phyloP scores from a whole-genome alignment of 2,888 invertebrate genomes.

The Drosophila buzzatii region DNA sequence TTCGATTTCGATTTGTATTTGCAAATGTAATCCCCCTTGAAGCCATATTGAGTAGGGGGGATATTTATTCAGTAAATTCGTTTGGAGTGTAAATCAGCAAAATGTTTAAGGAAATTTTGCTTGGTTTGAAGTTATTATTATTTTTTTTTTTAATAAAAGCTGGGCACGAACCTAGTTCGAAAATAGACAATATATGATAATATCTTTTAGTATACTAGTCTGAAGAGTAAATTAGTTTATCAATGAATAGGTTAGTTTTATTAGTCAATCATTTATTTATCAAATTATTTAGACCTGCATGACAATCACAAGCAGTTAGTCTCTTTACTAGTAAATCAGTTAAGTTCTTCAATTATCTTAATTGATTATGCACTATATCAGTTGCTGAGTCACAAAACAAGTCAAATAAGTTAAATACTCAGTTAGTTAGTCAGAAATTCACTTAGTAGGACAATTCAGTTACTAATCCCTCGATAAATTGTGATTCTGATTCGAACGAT shows the following conservation, averaged over 20 bases:
- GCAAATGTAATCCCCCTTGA: conserved; percentile 22
- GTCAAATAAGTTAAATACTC: too few species aligned
- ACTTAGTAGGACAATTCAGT: too few species aligned
- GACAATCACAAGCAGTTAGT: neutral
- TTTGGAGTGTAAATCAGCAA: neutral
- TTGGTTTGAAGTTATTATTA: neutral
- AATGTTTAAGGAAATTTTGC: too few species aligned
- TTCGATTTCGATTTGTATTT: conserved; percentile 20
- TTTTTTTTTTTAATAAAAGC: neutral
- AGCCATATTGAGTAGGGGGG: neutral
- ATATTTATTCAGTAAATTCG: neutral
- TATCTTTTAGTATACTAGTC: neutral
- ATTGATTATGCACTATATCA: neutral
- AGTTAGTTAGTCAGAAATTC: too few species aligned
- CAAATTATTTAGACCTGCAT: neutral
- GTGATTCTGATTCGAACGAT: neutral
- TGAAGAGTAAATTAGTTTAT: neutral
- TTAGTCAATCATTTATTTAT: neutral
- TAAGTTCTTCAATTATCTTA: neutral
- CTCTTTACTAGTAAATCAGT: neutral
- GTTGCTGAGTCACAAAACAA: neutral
- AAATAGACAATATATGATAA: neutral
- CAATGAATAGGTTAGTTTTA: neutral
- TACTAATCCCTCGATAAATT: neutral
- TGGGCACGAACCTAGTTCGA: neutral